A percentile compares a stretch with the other conserved stretches of the same genome.
phyloP scores from a whole-genome alignment of 23 tunicate genomes.

The Botrylloides violaceus region DNA sequence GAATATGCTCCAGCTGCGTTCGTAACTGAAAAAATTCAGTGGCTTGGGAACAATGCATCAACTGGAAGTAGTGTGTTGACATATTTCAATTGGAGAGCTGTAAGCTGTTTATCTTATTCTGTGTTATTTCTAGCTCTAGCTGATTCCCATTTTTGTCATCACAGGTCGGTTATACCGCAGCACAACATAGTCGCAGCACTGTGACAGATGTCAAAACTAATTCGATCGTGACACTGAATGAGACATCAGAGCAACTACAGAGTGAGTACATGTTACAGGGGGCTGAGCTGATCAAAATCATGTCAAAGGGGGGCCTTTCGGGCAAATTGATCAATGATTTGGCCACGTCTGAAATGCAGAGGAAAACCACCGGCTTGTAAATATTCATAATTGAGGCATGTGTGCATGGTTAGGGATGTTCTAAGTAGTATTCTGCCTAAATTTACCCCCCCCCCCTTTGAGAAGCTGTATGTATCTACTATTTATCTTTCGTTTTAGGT shows the following conservation, averaged over 20 bases:
- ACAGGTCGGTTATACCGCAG: constrained; percentile 19
- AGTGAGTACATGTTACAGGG: neutral
- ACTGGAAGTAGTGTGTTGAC: too few relatives aligned
- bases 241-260: neutral
- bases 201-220: constrained; percentile 3
- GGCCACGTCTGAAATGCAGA: too few relatives aligned
- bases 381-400: too few relatives aligned
- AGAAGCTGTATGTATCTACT: too few relatives aligned
- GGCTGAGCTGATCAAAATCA: too few relatives aligned
- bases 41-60: neutral
- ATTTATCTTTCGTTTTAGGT: constrained; percentile 9
- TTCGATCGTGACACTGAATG: neutral
- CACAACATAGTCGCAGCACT: neutral
- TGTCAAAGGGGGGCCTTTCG: too few relatives aligned
- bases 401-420: too few relatives aligned
- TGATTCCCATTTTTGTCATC: neutral
- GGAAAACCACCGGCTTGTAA: too few relatives aligned
- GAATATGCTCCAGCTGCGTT: constrained; percentile 55
- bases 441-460: too few relatives aligned
- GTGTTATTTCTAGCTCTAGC: neutral
- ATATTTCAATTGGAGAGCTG: constrained; percentile 53
- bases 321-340: too few relatives aligned
- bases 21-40: constrained; percentile 22
- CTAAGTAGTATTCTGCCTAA: too few relatives aligned
- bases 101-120: constrained; percentile 9